Evolutionary conservation across 2,797 vertebrate genomes (phyloP), one percentile per base, ranked within the genome.

Genomic region (Borostomias antarcticus): DNA sequence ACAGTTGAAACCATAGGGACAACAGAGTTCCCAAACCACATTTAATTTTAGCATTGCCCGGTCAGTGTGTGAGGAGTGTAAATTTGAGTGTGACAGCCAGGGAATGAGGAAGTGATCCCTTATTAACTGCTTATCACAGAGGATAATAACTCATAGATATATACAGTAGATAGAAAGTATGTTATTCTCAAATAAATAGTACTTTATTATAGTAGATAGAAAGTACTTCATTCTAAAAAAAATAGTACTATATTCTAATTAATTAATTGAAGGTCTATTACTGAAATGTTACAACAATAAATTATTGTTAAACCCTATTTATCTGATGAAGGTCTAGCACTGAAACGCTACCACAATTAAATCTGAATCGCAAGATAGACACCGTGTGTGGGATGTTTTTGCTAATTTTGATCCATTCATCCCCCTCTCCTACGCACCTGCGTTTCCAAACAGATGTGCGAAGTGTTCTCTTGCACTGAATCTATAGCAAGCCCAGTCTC

Each of bases 51-150:
- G 35, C 1, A 1, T 47, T 63, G 21, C 1, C 26, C 53, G 25
- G 21, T 52, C 19, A 57, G n/a, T 6, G 56, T 26, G 21, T 5
- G 33, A 58, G 23, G 23, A 58, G 11, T 23, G 33, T 13, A 15
- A 28, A 19, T 28, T 33, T 32, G 23, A 8, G 19, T 58, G 7
- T 1, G 19, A 35, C 51, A 30, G n/a, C n/a, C 35, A 43, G 30
- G 17, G 53, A 17, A 59, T 62, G 53, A 43, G 2, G 47, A 65
- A 88, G 88, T 84, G 78, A 64, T 83, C 79, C 81, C 70, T 66
- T 81, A 70, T 78, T 83, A 80, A 69, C 68, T 56, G 48, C 66
- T 84, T 82, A 69, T 45, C 66, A 62, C 72, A 72, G 64, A 58
- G 5, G 56, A 82, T 70, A 74, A 48, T 53, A 80, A 69, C 70